phyloP scores from a whole-genome alignment of 30 jellyfish, hydroid and myxozoan genomes.

The Aurelia aurita region DNA sequence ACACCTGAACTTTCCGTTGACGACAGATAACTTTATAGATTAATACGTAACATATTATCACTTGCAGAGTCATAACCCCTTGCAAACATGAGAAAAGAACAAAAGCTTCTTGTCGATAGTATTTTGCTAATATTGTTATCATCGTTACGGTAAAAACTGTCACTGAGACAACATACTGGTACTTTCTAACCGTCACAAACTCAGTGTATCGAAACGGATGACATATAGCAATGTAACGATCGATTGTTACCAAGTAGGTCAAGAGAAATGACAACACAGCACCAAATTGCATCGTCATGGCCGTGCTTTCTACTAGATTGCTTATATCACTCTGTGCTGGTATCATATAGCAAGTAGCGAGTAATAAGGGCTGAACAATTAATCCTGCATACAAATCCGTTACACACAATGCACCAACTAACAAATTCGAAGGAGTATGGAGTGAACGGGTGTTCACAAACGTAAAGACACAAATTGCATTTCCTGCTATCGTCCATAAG shows the following conservation, averaged over 20 bases:
- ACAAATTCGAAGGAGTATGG: no score
- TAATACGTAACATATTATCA: background rate
- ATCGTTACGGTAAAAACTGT: no score
- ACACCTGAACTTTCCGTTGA: background rate
- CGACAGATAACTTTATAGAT: conserved; percentile 11
- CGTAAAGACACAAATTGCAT: background rate
- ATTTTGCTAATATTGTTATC: no score
- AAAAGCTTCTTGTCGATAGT: no score
- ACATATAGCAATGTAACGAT: conserved; percentile 26
- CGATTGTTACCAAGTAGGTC: conserved; percentile 3
- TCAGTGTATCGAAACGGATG: conserved; percentile 1
- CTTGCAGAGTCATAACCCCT: background rate
- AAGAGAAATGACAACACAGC: background rate
- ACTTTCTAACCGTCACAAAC: background rate
- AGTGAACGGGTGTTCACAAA: conserved; percentile 1
- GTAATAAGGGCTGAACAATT: background rate
- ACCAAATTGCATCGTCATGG: background rate
- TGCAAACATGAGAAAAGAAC: no score
- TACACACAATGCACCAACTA: no score
- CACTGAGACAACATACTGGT: background rate
- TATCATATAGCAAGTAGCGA: background rate
- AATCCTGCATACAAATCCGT: background rate
- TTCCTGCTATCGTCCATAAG: background rate
- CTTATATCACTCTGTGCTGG: background rate
- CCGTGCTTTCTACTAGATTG: background rate